These are phyloP conservation scores for Tachina fera DNA, from an alignment of 2,888 invertebrate species.

Conservation along the genomic window DNA sequence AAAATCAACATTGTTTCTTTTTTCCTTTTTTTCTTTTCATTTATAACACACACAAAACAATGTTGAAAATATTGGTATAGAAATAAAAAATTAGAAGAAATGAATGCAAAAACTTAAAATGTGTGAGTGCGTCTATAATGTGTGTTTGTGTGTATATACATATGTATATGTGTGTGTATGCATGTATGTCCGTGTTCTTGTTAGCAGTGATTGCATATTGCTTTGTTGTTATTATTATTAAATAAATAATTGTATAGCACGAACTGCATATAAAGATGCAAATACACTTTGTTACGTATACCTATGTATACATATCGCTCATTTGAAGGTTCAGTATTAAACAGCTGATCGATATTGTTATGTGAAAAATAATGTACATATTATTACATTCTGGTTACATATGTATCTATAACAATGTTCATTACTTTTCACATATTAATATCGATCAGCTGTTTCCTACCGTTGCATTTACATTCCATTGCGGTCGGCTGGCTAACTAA, in stretches of 20 bases:
- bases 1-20: conserved; percentile 33
- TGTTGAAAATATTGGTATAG: conserved; percentile 52
- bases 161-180: background rate
- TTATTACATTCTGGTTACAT: too few relatives aligned
- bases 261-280: conserved; percentile 39
- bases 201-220: conserved; percentile 36
- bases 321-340: too few relatives aligned
- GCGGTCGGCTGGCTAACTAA: too few relatives aligned
- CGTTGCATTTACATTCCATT: too few relatives aligned
- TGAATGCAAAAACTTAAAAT: background rate
- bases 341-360: too few relatives aligned
- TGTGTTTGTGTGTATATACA: background rate
- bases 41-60: conserved; percentile 41
- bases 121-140: background rate
- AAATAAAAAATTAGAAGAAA: conserved; percentile 22
- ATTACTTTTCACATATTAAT: too few relatives aligned
- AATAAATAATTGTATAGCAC: conserved; percentile 20
- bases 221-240: conserved; percentile 25
- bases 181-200: background rate
- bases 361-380: too few relatives aligned
- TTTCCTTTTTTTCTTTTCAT: conserved; percentile 22
- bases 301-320: too few relatives aligned
- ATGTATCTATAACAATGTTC: too few relatives aligned
- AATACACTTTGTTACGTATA: background rate
- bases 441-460: too few relatives aligned